phyloP scores from a whole-genome alignment of 2,113 vertebrate genomes.

The Prolemur simus region DNA sequence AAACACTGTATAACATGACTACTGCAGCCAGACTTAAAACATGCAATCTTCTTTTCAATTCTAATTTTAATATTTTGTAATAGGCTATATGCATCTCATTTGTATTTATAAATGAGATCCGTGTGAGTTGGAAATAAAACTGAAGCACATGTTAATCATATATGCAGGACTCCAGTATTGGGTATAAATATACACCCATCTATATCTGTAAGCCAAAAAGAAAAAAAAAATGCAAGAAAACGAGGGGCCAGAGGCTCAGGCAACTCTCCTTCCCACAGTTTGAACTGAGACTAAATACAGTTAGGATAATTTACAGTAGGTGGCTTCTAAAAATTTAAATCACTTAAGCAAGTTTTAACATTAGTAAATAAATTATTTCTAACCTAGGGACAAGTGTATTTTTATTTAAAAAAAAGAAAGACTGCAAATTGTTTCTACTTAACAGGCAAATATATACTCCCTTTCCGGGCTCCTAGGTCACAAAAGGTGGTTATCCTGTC shows the following conservation, averaged over 20 bases:
- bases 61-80: constrained; percentile 76
- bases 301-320: constrained; percentile 65
- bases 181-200: constrained; percentile 49
- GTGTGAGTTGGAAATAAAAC: constrained; percentile 56
- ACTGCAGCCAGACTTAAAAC: constrained; percentile 45
- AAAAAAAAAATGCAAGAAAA: constrained; percentile 39
- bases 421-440: constrained; percentile 88
- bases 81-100: constrained; percentile 73
- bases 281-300: constrained; percentile 42
- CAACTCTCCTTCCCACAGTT: constrained; percentile 32
- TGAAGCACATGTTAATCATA: constrained; percentile 58
- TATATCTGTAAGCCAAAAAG: constrained; percentile 51
- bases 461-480: constrained; percentile 86
- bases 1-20: not conserved
- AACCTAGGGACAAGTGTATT: constrained; percentile 76
- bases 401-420: constrained; percentile 83
- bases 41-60: constrained; percentile 73
- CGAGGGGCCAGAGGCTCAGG: not conserved
- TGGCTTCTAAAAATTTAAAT: constrained; percentile 70
- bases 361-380: constrained; percentile 82
- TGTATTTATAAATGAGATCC: constrained; percentile 65
- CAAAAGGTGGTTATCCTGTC: constrained; percentile 90
- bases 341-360: constrained; percentile 65
- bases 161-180: not conserved
- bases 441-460: constrained; percentile 87